Evolutionary conservation across 2,888 invertebrate species (phyloP).

Genomic region (Lagria hirta): DNA sequence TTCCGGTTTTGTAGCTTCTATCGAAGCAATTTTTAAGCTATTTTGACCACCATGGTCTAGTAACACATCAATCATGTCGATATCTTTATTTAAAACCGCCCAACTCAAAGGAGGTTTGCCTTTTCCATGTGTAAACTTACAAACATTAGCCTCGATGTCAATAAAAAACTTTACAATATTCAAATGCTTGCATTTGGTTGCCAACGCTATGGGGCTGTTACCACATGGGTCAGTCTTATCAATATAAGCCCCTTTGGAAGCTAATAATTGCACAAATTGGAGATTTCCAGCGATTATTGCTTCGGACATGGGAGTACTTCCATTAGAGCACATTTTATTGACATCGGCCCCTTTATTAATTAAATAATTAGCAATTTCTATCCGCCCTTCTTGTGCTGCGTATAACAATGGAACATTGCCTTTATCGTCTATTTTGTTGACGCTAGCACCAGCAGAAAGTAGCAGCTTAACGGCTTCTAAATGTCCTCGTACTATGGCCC

Average conservation of each 20-base stretch:
- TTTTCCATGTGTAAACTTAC: not conserved
- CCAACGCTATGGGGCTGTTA: constrained; percentile 3
- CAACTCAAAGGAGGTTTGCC: constrained; percentile 3
- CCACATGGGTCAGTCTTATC: not conserved
- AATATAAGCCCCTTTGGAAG: constrained; percentile 2
- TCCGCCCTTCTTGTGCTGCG: constrained; percentile 1
- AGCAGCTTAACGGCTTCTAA: constrained; percentile 2
- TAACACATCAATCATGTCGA: not conserved
- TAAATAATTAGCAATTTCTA: not conserved
- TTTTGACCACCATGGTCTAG: constrained; percentile 1
- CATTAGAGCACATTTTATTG: not conserved
- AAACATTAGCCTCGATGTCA: not conserved
- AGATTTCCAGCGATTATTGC: constrained; percentile 1
- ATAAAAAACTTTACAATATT: constrained; percentile 5
- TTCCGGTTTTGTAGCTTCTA: constrained; percentile 1
- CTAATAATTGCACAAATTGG: not conserved
- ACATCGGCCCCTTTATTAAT: constrained; percentile 4
- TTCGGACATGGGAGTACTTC: not conserved
- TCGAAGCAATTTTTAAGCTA: not conserved
- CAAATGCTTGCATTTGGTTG: not conserved
- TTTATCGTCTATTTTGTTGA: not conserved
- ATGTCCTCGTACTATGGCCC: constrained; percentile 1
- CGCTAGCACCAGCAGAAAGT: not conserved
- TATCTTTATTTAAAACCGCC: constrained; percentile 5
- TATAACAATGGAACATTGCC: constrained; percentile 1